Evolutionary conservation across 2,113 vertebrate species (phyloP).

Genomic region (Channa maculata): DNA sequence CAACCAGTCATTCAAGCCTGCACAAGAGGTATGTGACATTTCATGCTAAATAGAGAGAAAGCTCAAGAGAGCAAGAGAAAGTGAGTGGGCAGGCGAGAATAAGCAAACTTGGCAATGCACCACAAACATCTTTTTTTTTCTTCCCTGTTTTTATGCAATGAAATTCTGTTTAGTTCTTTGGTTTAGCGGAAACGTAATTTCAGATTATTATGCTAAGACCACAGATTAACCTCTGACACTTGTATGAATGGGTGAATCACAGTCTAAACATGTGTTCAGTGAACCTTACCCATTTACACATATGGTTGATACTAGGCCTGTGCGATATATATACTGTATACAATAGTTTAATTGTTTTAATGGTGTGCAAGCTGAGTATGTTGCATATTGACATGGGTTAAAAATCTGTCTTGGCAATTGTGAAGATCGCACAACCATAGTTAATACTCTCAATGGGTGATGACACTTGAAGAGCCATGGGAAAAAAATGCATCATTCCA

Average conservation of each 20-base stretch:
- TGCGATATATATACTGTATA: too few relatives aligned
- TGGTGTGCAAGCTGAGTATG: too few relatives aligned
- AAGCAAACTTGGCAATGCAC: slow-evolving; percentile 23
- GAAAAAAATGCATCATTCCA: background rate
- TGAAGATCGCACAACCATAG: too few relatives aligned
- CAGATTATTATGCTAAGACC: background rate
- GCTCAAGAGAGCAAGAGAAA: background rate
- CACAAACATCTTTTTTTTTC: slow-evolving; percentile 1
- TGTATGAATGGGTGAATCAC: slow-evolving; percentile 21
- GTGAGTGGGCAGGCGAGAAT: slow-evolving; percentile 9
- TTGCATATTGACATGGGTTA: too few relatives aligned
- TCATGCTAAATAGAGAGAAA: slow-evolving; percentile 20
- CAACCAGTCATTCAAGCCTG: background rate
- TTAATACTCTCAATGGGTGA: slow-evolving; percentile 1
- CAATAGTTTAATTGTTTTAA: background rate
- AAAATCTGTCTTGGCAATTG: too few relatives aligned
- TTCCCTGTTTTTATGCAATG: background rate
- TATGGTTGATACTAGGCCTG: too few relatives aligned
- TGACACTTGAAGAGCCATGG: background rate
- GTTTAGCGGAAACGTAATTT: background rate
- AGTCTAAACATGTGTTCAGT: background rate
- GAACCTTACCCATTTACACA: too few relatives aligned
- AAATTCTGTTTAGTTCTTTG: background rate
- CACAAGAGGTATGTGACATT: background rate
- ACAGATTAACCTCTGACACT: slow-evolving; percentile 23